Percentiles rank a stretch among this genome's conserved stretches.
Conservation (phyloP, 2,888 invertebrate species). For the Hipparchia sbordonii region DNA sequence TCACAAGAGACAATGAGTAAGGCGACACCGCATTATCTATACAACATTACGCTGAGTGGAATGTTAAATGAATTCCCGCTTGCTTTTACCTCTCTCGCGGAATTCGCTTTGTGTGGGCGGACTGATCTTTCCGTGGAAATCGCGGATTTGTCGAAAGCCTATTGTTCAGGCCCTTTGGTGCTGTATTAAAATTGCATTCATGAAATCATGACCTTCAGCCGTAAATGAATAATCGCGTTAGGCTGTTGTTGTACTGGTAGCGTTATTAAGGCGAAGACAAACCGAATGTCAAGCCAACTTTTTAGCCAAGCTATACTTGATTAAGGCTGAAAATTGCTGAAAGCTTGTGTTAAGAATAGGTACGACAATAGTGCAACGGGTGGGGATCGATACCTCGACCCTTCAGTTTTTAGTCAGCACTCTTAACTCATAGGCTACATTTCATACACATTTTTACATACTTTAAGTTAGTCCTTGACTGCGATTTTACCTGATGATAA, state of each 20-base stretch:
- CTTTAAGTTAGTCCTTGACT: too few species aligned
- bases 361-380: too few species aligned
- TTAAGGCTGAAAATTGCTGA: too few species aligned
- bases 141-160: conserved; percentile 8
- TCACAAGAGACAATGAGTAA: neutral
- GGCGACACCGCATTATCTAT: neutral
- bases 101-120: conserved; percentile 18
- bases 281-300: too few species aligned
- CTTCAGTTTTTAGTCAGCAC: too few species aligned
- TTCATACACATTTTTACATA: too few species aligned
- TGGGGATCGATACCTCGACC: too few species aligned
- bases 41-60: conserved; percentile 8
- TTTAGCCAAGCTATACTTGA: too few species aligned
- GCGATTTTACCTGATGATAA: too few species aligned
- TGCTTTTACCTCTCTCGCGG: neutral
- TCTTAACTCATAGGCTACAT: too few species aligned
- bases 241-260: neutral
- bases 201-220: neutral
- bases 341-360: too few species aligned
- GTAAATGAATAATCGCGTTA: conserved; percentile 14
- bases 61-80: conserved; percentile 18
- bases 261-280: neutral
- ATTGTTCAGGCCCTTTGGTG: conserved; percentile 1
- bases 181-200: neutral
- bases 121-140: conserved; percentile 2